Conservation (phyloP, 2,888 invertebrate species). For the Nemotelus nigrinus region DNA sequence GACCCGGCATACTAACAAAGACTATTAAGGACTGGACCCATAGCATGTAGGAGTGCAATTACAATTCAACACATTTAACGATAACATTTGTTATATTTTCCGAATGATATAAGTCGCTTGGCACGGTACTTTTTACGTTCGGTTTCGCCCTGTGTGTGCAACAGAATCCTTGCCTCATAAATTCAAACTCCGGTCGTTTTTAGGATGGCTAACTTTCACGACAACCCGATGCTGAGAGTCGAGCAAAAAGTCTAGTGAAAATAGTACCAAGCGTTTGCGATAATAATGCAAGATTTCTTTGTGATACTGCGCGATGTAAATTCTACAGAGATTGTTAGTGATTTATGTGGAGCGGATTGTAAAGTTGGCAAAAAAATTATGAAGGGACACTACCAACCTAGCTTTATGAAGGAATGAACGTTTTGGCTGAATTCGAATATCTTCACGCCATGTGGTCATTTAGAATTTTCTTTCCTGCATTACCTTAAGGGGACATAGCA, state of each 20-base stretch:
- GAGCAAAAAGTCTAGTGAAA: neutral
- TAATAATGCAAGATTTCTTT: neutral
- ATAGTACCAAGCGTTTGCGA: neutral
- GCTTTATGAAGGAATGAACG: no score
- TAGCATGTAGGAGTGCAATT: constrained; percentile 36
- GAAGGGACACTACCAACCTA: no score
- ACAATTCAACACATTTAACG: constrained; percentile 38
- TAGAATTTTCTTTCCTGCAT: no score
- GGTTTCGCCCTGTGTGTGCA: neutral
- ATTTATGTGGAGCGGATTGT: no score
- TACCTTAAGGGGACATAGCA: no score
- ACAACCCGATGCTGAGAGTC: neutral
- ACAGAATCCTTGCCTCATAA: neutral
- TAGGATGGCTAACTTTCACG: neutral
- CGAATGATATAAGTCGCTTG: constrained; percentile 18
- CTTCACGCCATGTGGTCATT: no score
- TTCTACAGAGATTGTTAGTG: neutral
- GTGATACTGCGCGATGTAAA: neutral
- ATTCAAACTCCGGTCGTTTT: neutral
- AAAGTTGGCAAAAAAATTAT: no score
- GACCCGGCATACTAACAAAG: no score
- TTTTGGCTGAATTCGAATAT: no score
- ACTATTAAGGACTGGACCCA: neutral
- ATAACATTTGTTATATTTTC: constrained; percentile 38
- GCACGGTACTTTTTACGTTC: neutral